These are phyloP conservation scores for Camptogramma bilineatum DNA, from an alignment of 2,888 invertebrate species.

Conservation along the genomic window DNA sequence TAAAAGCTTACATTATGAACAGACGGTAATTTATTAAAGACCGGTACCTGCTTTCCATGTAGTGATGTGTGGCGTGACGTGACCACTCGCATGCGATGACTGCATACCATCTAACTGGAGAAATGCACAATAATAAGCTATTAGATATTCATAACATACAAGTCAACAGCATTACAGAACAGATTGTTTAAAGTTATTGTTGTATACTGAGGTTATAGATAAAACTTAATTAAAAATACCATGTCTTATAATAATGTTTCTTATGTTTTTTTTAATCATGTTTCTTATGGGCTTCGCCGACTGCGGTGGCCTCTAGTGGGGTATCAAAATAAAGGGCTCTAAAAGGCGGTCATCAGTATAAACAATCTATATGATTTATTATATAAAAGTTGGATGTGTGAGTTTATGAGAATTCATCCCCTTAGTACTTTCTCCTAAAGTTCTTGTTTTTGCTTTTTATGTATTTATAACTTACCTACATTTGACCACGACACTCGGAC, in stretches of 20 bases:
- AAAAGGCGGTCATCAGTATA: no score
- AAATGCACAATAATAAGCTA: slow-evolving; percentile 51
- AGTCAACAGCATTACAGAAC: neutral
- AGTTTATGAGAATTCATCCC: no score
- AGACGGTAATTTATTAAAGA: slow-evolving; percentile 21
- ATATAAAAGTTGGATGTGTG: no score
- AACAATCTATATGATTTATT: no score
- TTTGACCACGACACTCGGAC: no score
- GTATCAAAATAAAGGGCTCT: no score
- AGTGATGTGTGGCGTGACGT: slow-evolving; percentile 61
- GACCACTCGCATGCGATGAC: slow-evolving; percentile 63
- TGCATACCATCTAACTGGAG: slow-evolving; percentile 62
- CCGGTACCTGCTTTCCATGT: slow-evolving; percentile 52
- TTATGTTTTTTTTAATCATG: neutral
- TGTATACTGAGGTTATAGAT: neutral
- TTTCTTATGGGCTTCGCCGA: no score
- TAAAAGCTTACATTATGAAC: slow-evolving; percentile 27
- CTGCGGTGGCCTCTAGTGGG: no score
- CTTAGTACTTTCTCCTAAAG: no score
- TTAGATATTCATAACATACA: slow-evolving; percentile 25
- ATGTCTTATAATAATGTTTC: neutral
- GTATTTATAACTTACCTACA: no score
- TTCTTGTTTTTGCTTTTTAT: no score
- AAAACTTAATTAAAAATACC: neutral
- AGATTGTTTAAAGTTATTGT: neutral